Base-by-base conservation (phyloP, 2,797 vertebrate genomes). In the Macrochelys suwanniensis region DNA sequence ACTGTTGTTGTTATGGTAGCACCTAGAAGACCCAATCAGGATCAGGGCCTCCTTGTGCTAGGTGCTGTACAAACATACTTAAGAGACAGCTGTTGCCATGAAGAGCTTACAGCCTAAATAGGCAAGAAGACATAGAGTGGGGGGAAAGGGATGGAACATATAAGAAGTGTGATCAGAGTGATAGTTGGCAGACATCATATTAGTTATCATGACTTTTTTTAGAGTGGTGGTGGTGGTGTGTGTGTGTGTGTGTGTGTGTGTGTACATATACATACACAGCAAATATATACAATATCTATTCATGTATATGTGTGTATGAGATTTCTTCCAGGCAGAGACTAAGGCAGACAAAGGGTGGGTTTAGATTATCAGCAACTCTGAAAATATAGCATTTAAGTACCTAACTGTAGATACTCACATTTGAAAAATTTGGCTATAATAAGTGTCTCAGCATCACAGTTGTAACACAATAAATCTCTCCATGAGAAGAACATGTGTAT, bases 291-390 rank as follows among this genome's bases (percentile, higher is more conserved):
- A 3, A 79, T 80, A 49, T 21, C 0, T 1, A 3, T 12, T 51
- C 59, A 25, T 11, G 2, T 15, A 13, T 7, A 17, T 10, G 51
- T 68, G 26, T 13, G 2, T 15, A 9, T 6, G 23, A 31, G 12
- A 28, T 49, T 49, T 94, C 96, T 94, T 93, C 95, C 92, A 86
- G 96, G 95, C 95, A 96, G 96, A 96, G 96, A 97, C 96, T 96
- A 97, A 97, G 96, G 87, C 95, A 96, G 94, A 96, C 96, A 97
- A 96, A 77, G 12, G 96, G 96, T 45, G 0, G 92, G 82, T 96
- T 97, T 96, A 97, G 96, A 96, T 96, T 80, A 91, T 96, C 93
- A 86, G 45, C 25, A 92, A 82, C 93, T 90, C 89, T 89, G 25
- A 61, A 96, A 96, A 96, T 89, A 93, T 96, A 87, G 90, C 4